Evolutionary conservation across 2,888 invertebrate species (phyloP).

Genomic region (Ommatoiulus sabulosus): DNA sequence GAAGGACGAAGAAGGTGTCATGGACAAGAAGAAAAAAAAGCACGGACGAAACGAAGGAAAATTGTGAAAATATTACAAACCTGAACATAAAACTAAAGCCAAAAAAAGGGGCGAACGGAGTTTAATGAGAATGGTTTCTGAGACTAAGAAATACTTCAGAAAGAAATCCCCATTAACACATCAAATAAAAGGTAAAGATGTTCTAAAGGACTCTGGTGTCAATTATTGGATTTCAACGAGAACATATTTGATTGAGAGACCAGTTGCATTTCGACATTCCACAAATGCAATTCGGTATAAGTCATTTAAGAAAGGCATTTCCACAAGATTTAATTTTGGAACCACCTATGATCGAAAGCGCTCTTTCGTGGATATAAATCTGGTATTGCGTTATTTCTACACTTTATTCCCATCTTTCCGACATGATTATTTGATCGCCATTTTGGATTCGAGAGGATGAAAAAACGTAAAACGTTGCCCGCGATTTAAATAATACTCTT

Average conservation of each 20-base stretch:
- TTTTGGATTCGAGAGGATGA: too few relatives aligned
- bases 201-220: background rate
- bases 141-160: background rate
- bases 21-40: background rate
- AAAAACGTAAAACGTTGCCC: too few relatives aligned
- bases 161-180: background rate
- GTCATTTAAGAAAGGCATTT: background rate
- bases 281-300: background rate
- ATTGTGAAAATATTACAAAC: background rate
- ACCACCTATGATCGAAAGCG: too few relatives aligned
- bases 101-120: background rate
- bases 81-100: background rate
- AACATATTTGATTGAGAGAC: background rate
- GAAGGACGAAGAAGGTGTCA: background rate
- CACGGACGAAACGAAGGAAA: constrained; percentile 1
- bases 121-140: background rate
- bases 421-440: too few relatives aligned
- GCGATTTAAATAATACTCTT: too few relatives aligned
- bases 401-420: too few relatives aligned
- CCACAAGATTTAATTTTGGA: too few relatives aligned
- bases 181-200: background rate
- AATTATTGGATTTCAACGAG: background rate
- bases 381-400: too few relatives aligned
- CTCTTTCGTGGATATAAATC: too few relatives aligned
- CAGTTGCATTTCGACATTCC: background rate